Conservation (phyloP, 2,113 vertebrate genomes). For the Callopanchax toddi region DNA sequence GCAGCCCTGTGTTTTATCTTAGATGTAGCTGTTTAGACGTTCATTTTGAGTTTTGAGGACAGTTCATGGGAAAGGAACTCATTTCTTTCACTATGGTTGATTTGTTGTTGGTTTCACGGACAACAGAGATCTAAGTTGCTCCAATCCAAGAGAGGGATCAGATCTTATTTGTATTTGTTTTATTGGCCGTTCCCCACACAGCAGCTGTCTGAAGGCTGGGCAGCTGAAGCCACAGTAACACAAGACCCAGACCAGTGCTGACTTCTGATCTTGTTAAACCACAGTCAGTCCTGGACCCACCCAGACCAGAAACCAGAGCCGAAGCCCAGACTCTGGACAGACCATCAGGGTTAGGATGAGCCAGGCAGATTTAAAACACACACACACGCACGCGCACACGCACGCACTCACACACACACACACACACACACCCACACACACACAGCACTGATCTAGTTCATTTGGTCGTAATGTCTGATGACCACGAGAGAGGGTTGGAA, state of each 20-base stretch:
- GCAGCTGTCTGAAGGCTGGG: constrained; percentile 33
- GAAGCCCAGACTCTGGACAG: constrained; percentile 48
- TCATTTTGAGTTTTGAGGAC: not conserved
- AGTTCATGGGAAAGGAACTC: too few species aligned
- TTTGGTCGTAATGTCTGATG: too few species aligned
- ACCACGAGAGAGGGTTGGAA: too few species aligned
- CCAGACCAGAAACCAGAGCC: constrained; percentile 57
- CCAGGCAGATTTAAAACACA: constrained; percentile 23
- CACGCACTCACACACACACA: constrained; percentile 27
- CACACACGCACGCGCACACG: constrained; percentile 19
- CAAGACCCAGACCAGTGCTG: constrained; percentile 42
- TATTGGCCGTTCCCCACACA: too few species aligned
- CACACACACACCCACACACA: constrained; percentile 9
- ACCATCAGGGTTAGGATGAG: constrained; percentile 16
- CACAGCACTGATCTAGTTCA: too few species aligned
- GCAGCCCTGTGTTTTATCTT: too few species aligned
- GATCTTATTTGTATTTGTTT: too few species aligned
- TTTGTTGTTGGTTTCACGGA: constrained; percentile 1
- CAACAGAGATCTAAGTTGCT: not conserved
- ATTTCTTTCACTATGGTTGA: too few species aligned
- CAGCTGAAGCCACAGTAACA: constrained; percentile 44
- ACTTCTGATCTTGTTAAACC: constrained; percentile 57
- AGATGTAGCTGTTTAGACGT: not conserved
- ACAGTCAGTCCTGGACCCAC: constrained; percentile 51
- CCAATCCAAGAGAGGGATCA: not conserved